Base-by-base conservation (phyloP, 2,113 vertebrate genomes). In the Epinephelus fuscoguttatus region DNA sequence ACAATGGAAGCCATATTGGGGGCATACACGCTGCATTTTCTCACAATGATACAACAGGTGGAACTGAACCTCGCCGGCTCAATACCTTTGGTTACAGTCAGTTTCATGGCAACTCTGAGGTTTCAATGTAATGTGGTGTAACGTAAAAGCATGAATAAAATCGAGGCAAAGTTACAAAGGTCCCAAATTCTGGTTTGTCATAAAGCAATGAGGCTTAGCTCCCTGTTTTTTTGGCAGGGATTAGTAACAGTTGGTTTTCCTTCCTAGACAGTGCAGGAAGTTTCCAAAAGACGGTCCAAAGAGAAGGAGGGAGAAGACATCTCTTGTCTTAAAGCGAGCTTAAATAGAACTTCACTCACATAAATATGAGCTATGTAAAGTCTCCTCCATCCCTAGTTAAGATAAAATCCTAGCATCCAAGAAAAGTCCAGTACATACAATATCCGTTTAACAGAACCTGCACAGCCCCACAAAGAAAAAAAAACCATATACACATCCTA, bases 71-170 rank as follows among this genome's bases (percentile, higher is more conserved):
- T 42, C 21, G 25, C 64, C 17, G 69, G 78, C 64, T 80, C 81
- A 62, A 57, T 69, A 88, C 81, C 91, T 93, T 91, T 92, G 90
- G 89, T 89, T 89, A 88, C 76, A 84, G 71, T 92, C 85, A 78
- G 64, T 89, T 81, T 85, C 80, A 89, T 83, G 84, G 71, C 80
- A 77, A 80, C 76, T 70, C 70, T 71, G 85, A 83, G 62, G 62
- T 81, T 75, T 69, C 0, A 4, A 83, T 76, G 59, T 66, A 62
- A 76, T 63, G 64, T 42, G 69, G 45, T 73, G 33, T 17, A 60
- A 90, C 66, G 25, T 78, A 75, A 86, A 85, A 90, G 84, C 66
- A 69, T 76, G 60, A 90, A 61, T 23, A 73, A 75, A 84, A 81
- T 89, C 79, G 88, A 91, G 84, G 81, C 73, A 82, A 88, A 81